Evolutionary conservation across 1,140 invertebrate species (phyloP), one percentile per base, ranked within the genome.

Genomic region (Neotoxoptera formosana): DNA sequence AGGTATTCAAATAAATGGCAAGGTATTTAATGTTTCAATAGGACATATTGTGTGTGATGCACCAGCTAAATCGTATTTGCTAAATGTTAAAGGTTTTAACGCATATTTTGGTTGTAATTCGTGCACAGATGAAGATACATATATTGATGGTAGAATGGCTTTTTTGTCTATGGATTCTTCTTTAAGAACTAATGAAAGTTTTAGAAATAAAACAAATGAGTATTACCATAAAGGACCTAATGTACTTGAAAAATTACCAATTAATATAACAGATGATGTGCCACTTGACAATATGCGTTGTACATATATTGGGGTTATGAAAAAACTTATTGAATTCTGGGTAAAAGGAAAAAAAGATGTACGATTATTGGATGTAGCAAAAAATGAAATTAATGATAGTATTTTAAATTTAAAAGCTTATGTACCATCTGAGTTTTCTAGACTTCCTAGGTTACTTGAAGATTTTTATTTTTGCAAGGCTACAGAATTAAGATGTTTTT

Each of bases 151-250:
- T 23, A 84, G 81, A 84, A 84, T 84, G 88, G 48, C 34, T 34
- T 90, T 53, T 56, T 90, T 60, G 21, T 51, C 21, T 11, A 56
- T 90, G n/a, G 30, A 90, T 90, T 51, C 88, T 4, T 34, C 47
- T 9, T 56, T 60, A 25, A 51, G 88, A 25, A 90, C 88, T 25
- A 56, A 90, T 60, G 88, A 56, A 56, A 56, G 34, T 41, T 90
- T 90, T 53, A 53, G 88, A 21, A 56, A 23, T 56, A 90, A 90
- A 90, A 51, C 47, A 25, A 34, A 90, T 36, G 88, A 90, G 23
- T 34, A 53, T 90, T 90, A 90, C 45, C 88, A 90, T 90, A 90
- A 90, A 90, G 88, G 51, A 7, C 34, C 36, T 45, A 90, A 53
- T 90, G 7, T 25, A 36, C 51, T 90, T 53, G 88, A 90, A 90